Evolutionary conservation across 1,140 invertebrate genomes (phyloP).

Genomic region (Diplogasteroides magnus): DNA sequence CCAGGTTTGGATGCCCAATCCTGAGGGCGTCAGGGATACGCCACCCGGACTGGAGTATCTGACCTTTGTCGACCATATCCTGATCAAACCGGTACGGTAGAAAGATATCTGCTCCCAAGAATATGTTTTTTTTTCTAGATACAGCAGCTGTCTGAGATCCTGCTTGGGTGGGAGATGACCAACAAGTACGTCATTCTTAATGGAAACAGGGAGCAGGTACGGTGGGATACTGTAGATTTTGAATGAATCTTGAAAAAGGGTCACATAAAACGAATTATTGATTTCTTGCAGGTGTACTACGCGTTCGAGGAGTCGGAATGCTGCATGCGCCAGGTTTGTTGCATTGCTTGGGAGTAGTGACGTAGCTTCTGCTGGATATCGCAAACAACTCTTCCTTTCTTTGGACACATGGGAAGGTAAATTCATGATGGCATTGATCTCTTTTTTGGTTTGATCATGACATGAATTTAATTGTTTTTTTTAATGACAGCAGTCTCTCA

Average conservation of each 20-base stretch:
- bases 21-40: constrained; percentile 11
- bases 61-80: constrained; percentile 18
- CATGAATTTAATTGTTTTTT: too few species aligned
- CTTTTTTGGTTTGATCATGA: too few species aligned
- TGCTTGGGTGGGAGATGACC: constrained; percentile 16
- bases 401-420: too few species aligned
- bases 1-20: constrained; percentile 8
- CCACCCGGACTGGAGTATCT: constrained; percentile 29
- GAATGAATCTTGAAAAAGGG: neutral
- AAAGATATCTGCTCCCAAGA: neutral
- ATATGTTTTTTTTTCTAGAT: too few species aligned
- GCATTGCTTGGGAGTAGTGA: too few species aligned
- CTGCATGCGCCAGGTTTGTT: constrained; percentile 9
- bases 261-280: neutral
- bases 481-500: too few species aligned
- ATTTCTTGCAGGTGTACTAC: constrained; percentile 17
- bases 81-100: constrained; percentile 15
- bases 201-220: constrained; percentile 23
- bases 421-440: too few species aligned
- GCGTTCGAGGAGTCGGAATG: constrained; percentile 10
- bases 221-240: neutral
- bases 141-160: constrained; percentile 15
- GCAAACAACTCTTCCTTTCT: too few species aligned
- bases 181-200: constrained; percentile 25
- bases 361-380: too few species aligned